Conservation (phyloP, 2,797 vertebrate species). For the Anguilla obscura region DNA sequence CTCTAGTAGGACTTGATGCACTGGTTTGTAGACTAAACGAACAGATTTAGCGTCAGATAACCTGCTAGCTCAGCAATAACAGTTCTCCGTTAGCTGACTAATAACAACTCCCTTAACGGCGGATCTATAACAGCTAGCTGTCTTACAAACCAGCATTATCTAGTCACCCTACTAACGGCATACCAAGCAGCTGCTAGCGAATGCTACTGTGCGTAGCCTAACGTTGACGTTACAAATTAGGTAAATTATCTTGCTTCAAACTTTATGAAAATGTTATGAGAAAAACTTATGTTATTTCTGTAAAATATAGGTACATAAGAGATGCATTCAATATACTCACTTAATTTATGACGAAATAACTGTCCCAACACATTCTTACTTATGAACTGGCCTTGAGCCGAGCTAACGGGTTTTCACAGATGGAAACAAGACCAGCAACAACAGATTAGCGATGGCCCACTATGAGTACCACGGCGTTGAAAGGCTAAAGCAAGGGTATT, state of each 20-base stretch:
- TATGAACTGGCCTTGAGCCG: constrained; percentile 16
- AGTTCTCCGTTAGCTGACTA: neutral
- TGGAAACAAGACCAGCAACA: neutral
- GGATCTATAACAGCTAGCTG: too few relatives aligned
- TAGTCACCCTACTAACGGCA: neutral
- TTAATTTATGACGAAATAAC: neutral
- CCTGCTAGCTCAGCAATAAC: too few relatives aligned
- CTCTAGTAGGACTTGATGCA: too few relatives aligned
- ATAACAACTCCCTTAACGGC: too few relatives aligned
- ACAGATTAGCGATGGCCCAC: constrained; percentile 23
- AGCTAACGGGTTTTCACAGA: constrained; percentile 29
- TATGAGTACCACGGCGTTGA: constrained; percentile 8
- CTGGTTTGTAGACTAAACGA: neutral
- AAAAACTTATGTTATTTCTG: neutral
- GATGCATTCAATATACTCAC: constrained; percentile 11
- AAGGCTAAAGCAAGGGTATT: neutral
- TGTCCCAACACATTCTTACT: neutral
- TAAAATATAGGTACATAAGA: neutral
- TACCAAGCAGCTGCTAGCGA: neutral
- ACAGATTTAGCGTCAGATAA: neutral
- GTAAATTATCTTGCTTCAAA: neutral
- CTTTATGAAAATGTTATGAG: neutral
- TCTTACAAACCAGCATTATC: neutral
- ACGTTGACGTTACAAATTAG: neutral
- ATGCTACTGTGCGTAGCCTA: neutral